Evolutionary conservation across 1,140 invertebrate genomes (phyloP).

Genomic region (Acromyrmex echinatior): DNA sequence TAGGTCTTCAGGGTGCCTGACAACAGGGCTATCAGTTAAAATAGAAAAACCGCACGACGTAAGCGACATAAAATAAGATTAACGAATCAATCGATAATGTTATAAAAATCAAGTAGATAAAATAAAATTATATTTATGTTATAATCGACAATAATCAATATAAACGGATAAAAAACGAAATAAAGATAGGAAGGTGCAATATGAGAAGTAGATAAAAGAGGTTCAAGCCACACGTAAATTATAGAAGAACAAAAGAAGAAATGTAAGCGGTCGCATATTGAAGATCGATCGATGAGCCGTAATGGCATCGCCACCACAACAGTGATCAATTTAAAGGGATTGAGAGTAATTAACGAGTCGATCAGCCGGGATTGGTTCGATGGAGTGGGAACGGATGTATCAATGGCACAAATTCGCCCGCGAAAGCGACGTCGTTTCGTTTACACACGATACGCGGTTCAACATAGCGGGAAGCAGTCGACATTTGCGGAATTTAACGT

Average conservation of each 20-base stretch:
- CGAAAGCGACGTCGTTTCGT: conserved; percentile 73
- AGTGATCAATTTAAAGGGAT: conserved; percentile 71
- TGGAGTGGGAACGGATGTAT: conserved; percentile 61
- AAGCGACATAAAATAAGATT: not conserved
- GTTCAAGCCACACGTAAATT: not conserved
- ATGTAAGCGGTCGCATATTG: not conserved
- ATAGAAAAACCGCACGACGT: not conserved
- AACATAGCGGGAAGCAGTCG: conserved; percentile 46
- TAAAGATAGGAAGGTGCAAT: not conserved
- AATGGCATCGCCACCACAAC: conserved; percentile 64
- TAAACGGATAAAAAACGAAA: not conserved
- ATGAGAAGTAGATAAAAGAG: not conserved
- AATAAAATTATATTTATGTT: not conserved
- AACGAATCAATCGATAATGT: not conserved
- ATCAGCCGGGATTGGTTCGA: conserved; percentile 68
- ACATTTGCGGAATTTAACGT: conserved; percentile 70
- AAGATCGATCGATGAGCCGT: conserved; percentile 68
- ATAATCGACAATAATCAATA: not conserved
- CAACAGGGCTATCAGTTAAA: conserved; percentile 91
- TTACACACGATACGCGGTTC: conserved; percentile 68
- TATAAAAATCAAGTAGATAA: not conserved
- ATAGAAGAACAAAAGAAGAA: conserved; percentile 30
- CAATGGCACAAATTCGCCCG: conserved; percentile 69
- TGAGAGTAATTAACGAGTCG: conserved; percentile 75
- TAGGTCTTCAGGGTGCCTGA: conserved; percentile 95